These are phyloP conservation scores for Siphlonurus alternatus DNA, from an alignment of 2,888 invertebrate genomes.

Conservation along the genomic window DNA sequence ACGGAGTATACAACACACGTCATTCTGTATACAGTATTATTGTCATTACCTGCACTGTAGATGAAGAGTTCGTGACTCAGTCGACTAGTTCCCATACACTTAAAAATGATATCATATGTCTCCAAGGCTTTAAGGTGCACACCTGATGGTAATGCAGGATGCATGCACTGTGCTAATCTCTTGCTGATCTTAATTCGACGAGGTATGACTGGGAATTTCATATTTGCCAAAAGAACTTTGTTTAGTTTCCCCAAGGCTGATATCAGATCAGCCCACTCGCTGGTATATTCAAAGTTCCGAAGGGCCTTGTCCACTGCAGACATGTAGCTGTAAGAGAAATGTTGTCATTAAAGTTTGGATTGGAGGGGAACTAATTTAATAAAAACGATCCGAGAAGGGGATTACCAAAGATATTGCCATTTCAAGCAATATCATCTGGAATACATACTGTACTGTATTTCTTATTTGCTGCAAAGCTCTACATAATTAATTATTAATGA, in stretches of 20 bases:
- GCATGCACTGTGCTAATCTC: constrained; percentile 82
- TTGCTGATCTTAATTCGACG: constrained; percentile 75
- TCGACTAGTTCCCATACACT: constrained; percentile 65
- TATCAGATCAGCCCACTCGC: constrained; percentile 89
- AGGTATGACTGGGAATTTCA: constrained; percentile 73
- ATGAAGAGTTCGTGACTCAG: constrained; percentile 69
- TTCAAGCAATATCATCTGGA: too few relatives aligned
- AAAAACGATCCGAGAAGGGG: too few relatives aligned
- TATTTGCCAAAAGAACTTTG: constrained; percentile 64
- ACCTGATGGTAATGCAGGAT: constrained; percentile 78
- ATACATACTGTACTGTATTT: too few relatives aligned
- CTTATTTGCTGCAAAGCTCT: too few relatives aligned
- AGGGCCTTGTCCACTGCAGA: constrained; percentile 72
- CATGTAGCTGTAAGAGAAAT: constrained; percentile 34
- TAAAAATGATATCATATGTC: constrained; percentile 81
- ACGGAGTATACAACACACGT: constrained; percentile 11
- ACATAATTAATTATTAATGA: too few relatives aligned
- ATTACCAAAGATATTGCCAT: too few relatives aligned
- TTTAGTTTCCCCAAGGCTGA: constrained; percentile 76
- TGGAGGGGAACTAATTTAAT: too few relatives aligned
- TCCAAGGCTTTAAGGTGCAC: constrained; percentile 84
- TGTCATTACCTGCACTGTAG: constrained; percentile 46
- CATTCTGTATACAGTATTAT: neutral
- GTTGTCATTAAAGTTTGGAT: constrained; percentile 5
- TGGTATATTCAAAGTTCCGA: constrained; percentile 82